Evolutionary conservation across 2,113 vertebrate genomes (phyloP).

Genomic region (Jacana jacana): DNA sequence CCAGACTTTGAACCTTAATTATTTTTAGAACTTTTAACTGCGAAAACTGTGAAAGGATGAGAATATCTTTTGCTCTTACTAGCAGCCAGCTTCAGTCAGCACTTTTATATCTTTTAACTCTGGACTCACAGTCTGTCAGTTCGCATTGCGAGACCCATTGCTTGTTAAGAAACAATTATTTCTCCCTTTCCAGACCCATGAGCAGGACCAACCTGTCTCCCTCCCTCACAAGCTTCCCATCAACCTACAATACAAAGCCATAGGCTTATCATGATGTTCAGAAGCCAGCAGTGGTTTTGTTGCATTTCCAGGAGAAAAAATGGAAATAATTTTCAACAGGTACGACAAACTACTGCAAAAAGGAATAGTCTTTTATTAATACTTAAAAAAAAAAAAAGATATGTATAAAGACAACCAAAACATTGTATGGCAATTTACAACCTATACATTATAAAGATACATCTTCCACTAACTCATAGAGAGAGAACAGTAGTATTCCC

Average conservation of each 20-base stretch:
- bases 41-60: not conserved
- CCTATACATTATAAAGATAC: not conserved
- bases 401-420: not conserved
- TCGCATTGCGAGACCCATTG: not conserved
- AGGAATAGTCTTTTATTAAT: constrained; percentile 29
- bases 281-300: not conserved
- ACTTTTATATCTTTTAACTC: not conserved
- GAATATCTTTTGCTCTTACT: not conserved
- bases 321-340: not conserved
- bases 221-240: not conserved
- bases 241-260: not conserved
- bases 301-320: not conserved
- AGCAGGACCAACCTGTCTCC: not conserved
- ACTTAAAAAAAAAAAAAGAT: not conserved
- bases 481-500: not conserved
- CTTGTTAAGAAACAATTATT: not conserved
- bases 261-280: not conserved
- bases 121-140: not conserved
- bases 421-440: not conserved
- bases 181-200: not conserved
- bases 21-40: not conserved
- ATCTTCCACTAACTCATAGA: not conserved
- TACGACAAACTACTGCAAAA: not conserved
- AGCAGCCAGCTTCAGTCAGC: not conserved
- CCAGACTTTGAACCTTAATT: not conserved